Evolutionary conservation across 2,888 invertebrate genomes (phyloP).

Genomic region (Punctoribates punctum): DNA sequence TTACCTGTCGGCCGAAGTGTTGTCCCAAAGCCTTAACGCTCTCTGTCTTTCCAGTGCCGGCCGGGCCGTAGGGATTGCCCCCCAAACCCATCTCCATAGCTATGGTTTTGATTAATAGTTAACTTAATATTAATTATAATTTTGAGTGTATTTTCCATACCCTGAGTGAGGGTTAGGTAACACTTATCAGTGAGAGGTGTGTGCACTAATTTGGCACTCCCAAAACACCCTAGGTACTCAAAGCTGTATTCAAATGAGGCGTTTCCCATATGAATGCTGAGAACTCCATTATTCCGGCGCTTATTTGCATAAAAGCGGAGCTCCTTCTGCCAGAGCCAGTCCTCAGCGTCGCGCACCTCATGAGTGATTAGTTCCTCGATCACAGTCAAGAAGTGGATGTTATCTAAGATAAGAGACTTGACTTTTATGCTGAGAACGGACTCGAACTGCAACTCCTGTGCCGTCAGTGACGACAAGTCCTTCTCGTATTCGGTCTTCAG

Average conservation of each 20-base stretch:
- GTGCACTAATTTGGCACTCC: conserved; percentile 86
- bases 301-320: conserved; percentile 59
- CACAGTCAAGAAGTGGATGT: conserved; percentile 82
- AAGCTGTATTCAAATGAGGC: conserved; percentile 93
- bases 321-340: conserved; percentile 96
- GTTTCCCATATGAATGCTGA: conserved; percentile 71
- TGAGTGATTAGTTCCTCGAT: conserved; percentile 69
- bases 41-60: conserved; percentile 98
- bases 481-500: conserved; percentile 59
- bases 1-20: conserved; percentile 83
- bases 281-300: not conserved
- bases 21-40: conserved; percentile 92
- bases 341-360: conserved; percentile 62
- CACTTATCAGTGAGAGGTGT: conserved; percentile 96
- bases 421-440: conserved; percentile 65
- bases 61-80: conserved; percentile 98
- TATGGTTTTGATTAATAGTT: too few relatives aligned
- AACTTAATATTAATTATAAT: too few relatives aligned
- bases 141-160: conserved; percentile 47
- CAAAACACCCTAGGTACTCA: conserved; percentile 83
- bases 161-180: conserved; percentile 90
- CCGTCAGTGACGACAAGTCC: conserved; percentile 52
- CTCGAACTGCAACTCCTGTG: conserved; percentile 1
- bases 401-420: conserved; percentile 85
- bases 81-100: conserved; percentile 93